Evolutionary conservation across 1,140 invertebrate species (phyloP), one percentile per base, ranked within the genome.

Genomic region (Drosophila neocordata): DNA sequence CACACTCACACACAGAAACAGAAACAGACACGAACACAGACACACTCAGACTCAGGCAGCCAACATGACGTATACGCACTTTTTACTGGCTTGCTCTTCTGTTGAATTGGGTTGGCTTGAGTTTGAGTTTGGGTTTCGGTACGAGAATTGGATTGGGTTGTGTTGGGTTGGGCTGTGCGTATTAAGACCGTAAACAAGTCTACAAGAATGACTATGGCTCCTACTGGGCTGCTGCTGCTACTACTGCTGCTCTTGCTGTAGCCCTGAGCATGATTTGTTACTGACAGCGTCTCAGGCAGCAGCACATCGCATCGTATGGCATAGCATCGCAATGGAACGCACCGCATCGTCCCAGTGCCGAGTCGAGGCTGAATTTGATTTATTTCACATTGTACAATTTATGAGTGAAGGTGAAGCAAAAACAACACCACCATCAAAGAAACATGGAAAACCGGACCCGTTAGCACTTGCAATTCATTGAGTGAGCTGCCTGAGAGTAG

Each of bases 231-330:
- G 59, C 31, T 27, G 37, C 5, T 48, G 65, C 63, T 68, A 55
- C 31, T 27, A n/a, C n/a, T 48, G 18, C 44, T 48, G 64, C 12
- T 38, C 22, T 52, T 48, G 70, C 72, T 72, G 65, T 68, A 80
- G 78, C 82, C 83, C 77, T 85, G 85, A 81, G 80, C 79, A 89
- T 89, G 85, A 85, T 85, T 84, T 80, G 80, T 89, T 85, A 85
- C 82, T 88, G 88, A 90, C 82, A 90, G 75, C 79, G 70, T 87
- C 82, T 87, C 82, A 78, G 82, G 78, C 79, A 85, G 81, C 77
- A 82, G 18, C 41, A 15, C 41, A 48, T 48, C 41, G 41, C 8
- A 48, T 48, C 7, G 41, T 11, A 48, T 48, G 2, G 41, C 41
- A 48, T 48, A 7, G 41, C 41, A 48, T 48, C 41, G 38, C 55